Evolutionary conservation across 2,113 vertebrate genomes (phyloP).

Genomic region (Limanda limanda): DNA sequence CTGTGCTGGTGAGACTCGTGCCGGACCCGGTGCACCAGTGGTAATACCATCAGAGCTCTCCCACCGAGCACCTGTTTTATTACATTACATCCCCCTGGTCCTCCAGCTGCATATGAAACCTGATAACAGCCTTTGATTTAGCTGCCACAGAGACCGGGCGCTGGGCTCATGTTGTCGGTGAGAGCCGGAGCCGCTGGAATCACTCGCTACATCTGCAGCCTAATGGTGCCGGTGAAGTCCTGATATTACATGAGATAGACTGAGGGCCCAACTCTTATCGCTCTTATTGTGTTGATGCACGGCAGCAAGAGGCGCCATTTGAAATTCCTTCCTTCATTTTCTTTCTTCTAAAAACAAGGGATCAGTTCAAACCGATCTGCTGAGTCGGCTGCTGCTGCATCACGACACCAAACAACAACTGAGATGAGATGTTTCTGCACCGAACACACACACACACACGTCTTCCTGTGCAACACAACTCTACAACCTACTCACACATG

Average conservation of each 20-base stretch:
- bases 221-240: slow-evolving; percentile 31
- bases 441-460: too few relatives aligned
- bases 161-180: slow-evolving; percentile 40
- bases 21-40: slow-evolving; percentile 55
- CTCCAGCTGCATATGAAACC: slow-evolving; percentile 74
- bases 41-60: slow-evolving; percentile 66
- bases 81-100: slow-evolving; percentile 64
- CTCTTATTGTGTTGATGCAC: slow-evolving; percentile 8
- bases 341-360: not conserved
- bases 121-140: slow-evolving; percentile 74
- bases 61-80: slow-evolving; percentile 67
- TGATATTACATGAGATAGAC: slow-evolving; percentile 38
- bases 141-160: slow-evolving; percentile 34
- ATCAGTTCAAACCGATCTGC: not conserved
- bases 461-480: not conserved
- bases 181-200: slow-evolving; percentile 45
- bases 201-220: slow-evolving; percentile 50
- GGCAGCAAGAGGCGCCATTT: not conserved
- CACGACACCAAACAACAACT: slow-evolving; percentile 4
- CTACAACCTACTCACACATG: slow-evolving; percentile 27
- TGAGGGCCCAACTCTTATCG: slow-evolving; percentile 28
- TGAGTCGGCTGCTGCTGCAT: not conserved
- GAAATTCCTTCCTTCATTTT: not conserved
- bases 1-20: slow-evolving; percentile 40
- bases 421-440: not conserved